Conservation (phyloP, 1,140 invertebrate species). For the Ceratosolen solmsi region DNA sequence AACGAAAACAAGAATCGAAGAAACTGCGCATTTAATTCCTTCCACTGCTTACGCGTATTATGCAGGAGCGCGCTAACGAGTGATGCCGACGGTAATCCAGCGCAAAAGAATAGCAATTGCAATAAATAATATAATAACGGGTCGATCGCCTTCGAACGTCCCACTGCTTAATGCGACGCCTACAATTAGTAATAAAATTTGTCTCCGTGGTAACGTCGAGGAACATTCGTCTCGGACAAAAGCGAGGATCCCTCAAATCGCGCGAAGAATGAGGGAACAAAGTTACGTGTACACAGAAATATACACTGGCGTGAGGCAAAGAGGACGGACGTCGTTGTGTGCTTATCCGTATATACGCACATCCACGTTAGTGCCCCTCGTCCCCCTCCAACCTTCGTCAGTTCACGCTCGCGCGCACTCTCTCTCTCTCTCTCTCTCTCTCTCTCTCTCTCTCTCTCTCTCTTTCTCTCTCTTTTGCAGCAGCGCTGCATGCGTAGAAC, state of each 20-base stretch:
- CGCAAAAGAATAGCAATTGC: background rate
- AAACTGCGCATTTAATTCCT: background rate
- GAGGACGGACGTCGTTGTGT: background rate
- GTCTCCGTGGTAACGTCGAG: background rate
- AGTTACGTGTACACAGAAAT: background rate
- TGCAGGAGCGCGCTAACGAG: background rate
- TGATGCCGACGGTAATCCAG: background rate
- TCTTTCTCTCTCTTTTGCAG: background rate
- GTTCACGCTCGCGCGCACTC: no score
- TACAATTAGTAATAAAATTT: conserved; percentile 17
- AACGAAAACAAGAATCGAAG: background rate
- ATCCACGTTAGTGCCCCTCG: background rate
- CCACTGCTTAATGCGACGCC: background rate
- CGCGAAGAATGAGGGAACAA: background rate
- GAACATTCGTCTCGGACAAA: conserved; percentile 9
- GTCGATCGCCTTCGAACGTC: background rate
- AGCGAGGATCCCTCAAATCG: background rate
- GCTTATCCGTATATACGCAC: background rate
- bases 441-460: background rate
- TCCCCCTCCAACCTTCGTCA: no score
- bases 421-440: background rate
- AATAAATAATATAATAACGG: background rate
- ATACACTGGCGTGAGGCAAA: background rate
- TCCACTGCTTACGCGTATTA: background rate
- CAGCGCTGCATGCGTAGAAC: conserved; percentile 1